Conservation (phyloP, 2,888 invertebrate species). For the Zeuzera pyrina region DNA sequence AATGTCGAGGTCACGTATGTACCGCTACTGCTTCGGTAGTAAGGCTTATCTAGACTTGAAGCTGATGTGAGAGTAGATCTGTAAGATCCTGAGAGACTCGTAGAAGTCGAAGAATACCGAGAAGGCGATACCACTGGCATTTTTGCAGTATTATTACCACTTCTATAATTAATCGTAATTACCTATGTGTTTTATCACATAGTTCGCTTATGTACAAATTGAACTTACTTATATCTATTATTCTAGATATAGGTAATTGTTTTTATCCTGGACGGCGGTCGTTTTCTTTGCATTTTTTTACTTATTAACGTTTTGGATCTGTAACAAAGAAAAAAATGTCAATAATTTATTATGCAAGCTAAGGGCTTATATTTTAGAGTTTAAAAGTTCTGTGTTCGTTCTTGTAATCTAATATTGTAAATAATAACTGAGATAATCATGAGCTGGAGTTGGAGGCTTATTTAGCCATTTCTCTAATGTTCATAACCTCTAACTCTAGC, state of each 20-base stretch:
- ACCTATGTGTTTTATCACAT: conserved; percentile 13
- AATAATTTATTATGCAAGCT: background rate
- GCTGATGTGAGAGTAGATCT: conserved; percentile 57
- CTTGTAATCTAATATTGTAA: too few species aligned
- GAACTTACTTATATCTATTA: conserved; percentile 1
- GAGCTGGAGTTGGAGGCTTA: too few species aligned
- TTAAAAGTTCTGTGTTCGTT: too few species aligned
- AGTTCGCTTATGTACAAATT: conserved; percentile 14
- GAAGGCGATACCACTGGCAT: conserved; percentile 76
- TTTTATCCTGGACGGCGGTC: conserved; percentile 51
- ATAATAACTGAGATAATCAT: too few species aligned
- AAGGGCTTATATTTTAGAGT: too few species aligned
- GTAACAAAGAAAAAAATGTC: conserved; percentile 33
- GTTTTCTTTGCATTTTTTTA: conserved; percentile 48
- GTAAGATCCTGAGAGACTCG: conserved; percentile 63
- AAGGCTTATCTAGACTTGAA: conserved; percentile 68
- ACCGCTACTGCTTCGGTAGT: conserved; percentile 58
- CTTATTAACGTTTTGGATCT: conserved; percentile 24
- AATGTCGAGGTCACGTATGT: conserved; percentile 50
- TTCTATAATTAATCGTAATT: conserved; percentile 7
- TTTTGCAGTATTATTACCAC: conserved; percentile 20
- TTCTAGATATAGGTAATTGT: conserved; percentile 14
- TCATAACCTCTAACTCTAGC: too few species aligned
- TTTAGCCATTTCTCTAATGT: too few species aligned
- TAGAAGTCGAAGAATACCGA: conserved; percentile 52